Evolutionary conservation across 2,888 invertebrate genomes (phyloP), one percentile per base, ranked within the genome.

Genomic region (Prostheceraeus crozeri): DNA sequence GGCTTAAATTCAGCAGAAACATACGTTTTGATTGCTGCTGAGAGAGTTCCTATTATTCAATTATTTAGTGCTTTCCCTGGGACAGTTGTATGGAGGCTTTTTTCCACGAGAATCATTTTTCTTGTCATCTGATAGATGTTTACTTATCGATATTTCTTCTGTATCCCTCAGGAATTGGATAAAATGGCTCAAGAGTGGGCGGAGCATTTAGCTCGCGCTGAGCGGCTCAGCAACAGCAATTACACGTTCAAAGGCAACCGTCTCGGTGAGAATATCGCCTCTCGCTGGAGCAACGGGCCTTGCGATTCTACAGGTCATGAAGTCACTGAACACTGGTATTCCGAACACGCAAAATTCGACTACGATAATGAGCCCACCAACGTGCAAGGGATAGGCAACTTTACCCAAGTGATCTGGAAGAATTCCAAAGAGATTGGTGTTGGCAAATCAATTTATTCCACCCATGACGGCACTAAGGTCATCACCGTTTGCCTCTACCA

Each of bases 141-240:
- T n/a, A n/a, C n/a, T n/a, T n/a, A n/a, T n/a, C n/a, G n/a, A n/a
- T n/a, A n/a, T n/a, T n/a, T n/a, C n/a, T n/a, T n/a, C 3, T 67
- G 65, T 25, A 68, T 69, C 58, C 67, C 66, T 64, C 65, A 67
- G 35, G 75, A 77, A 40, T 67, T 78, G 40, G 67, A 68, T 16
- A 68, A 68, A 25, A 67, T 70, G 57, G 78, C 78, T 11, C 88
- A 89, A 76, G 84, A 85, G 35, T 88, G 87, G 87, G 88, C 88
- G 3, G 87, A 88, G 75, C 84, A 87, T 69, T 77, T 88, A 68
- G 87, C 87, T 10, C 84, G 85, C 72, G 85, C 84, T 2, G 84
- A 86, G 72, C 83, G 83, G 68, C 85, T 87, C 77, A 84, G 86
- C 75, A 74, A 77, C 63, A 80, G 85, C 65, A 84, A 83, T 72